Percentiles rank a stretch among this genome's conserved stretches.
Conservation (phyloP, 2,888 invertebrate species). For the Lomographa bimaculata region DNA sequence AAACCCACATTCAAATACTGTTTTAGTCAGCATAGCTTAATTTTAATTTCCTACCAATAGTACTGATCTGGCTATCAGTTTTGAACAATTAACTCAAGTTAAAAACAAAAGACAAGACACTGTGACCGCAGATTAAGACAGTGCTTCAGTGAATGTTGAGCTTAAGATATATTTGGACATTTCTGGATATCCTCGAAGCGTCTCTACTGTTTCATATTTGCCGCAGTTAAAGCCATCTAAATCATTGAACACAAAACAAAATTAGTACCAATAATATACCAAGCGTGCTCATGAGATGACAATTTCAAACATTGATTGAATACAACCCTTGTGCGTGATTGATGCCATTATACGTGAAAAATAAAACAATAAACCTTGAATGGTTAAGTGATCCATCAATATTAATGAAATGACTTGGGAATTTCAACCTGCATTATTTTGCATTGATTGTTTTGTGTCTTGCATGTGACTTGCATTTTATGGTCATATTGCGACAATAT, state of each 20-base stretch:
- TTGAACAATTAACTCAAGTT: too few species aligned
- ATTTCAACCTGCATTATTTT: constrained; percentile 10
- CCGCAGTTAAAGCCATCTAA: constrained; percentile 14
- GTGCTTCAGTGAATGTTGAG: too few species aligned
- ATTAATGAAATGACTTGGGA: constrained; percentile 5
- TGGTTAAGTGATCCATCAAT: neutral
- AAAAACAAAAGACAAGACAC: too few species aligned
- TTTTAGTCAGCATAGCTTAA: too few species aligned
- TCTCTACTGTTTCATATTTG: neutral
- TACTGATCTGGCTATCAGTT: too few species aligned
- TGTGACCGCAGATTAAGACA: neutral
- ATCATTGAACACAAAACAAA: constrained; percentile 56
- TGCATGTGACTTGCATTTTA: too few species aligned
- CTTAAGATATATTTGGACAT: too few species aligned
- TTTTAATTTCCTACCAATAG: too few species aligned
- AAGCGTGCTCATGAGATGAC: constrained; percentile 16
- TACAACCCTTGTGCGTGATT: constrained; percentile 14
- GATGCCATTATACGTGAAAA: neutral
- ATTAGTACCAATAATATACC: constrained; percentile 52
- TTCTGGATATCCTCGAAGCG: constrained; percentile 1
- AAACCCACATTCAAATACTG: too few species aligned
- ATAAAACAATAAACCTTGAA: neutral
- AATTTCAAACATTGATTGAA: constrained; percentile 8
- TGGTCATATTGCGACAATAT: constrained; percentile 1
- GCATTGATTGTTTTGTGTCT: constrained; percentile 1